Evolutionary conservation across 2,113 vertebrate genomes (phyloP), one percentile per base, ranked within the genome.

Genomic region (Tychaedon coryphoeus): DNA sequence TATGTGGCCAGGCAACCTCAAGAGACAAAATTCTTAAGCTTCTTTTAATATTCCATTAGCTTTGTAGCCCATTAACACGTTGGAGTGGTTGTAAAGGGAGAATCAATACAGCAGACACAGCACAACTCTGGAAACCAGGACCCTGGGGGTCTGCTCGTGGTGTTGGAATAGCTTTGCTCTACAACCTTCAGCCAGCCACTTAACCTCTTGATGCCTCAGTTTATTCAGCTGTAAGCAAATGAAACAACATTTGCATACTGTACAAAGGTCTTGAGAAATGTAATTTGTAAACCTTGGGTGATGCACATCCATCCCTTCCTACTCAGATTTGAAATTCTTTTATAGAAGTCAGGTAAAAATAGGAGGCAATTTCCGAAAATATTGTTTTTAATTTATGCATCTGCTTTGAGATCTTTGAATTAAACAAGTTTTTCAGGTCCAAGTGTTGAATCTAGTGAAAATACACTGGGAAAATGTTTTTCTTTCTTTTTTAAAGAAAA

Each of bases 41-140:
- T 80, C 72, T 77, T 91, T 97, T 97, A 96, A 91, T 94, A 92
- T 95, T 96, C 90, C 75, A 40, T 94, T 91, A 93, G 29, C 47
- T 96, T 57, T 5, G 11, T 72, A 84, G 38, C 42, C 40, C 50
- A 36, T 77, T 94, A 83, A 90, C 47, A 51, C 2, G 0, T 64
- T 79, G 61, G 43, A 61, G 17, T 66, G 40, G 23, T 42, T 95
- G 57, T 74, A 86, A 90, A 81, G 28, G 26, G 24, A 81, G 43
- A 92, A 88, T 95, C 83, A 84, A 77, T 92, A 43, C 14, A 87
- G 73, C 28, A 84, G 69, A 67, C 56, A 86, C n/a, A 69, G 29
- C 42, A 62, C 0, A 1, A 54, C 45, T 75, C 71, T 82, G 58
- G 50, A 81, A 95, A 78, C 23, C 47, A 73, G 54, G 81, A 88